Base-by-base conservation (phyloP, 2,888 invertebrate species). In the Neelides folsomi region DNA sequence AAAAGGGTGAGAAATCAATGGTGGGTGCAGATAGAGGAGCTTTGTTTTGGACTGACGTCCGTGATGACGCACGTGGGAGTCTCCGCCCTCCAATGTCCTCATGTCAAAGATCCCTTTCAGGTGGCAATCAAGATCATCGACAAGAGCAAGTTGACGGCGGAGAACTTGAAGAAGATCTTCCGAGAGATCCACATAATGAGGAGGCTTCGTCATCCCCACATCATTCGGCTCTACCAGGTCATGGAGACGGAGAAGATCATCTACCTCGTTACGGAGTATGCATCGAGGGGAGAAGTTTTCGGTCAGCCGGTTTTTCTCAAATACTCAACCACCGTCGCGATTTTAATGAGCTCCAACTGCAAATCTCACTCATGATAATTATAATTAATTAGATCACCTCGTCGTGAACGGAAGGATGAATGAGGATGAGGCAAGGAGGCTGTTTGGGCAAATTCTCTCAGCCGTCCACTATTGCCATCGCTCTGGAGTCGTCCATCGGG, bases 171-270 rank as follows among this genome's bases (percentile, higher is more conserved):
- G 70, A 97, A 97, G 74, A 92, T 97, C 65, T 86, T 92, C 72
- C 79, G 95, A 63, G 97, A 97, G 77, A 93, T 95, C 68, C 89
- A 92, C 71, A 94, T 95, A 68, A 89, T 95, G 86, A 92, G 93
- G 75, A 82, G 87, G 67, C 79, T 95, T 69, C 84, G 92, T 70
- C 97, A 97, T 77, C 94, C 94, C 56, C 92, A 95, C 75, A 94
- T 97, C 70, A 92, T 95, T 71, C 93, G 93, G 75, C 78, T 95
- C 68, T 95, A 89, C 75, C 90, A 93, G 82, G 92, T 97, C 68
- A 94, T 97, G 90, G 93, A 95, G 75, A 92, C 94, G 53, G 92
- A 92, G 71, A 89, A 89, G 72, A 92, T 93, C 86, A 86, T 97
- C 70, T 97, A 94, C 74, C 84, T 97, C 70, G 94, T 95, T 62